Evolutionary conservation across 2,888 invertebrate species (phyloP).

Genomic region (Protodeltote pygarga): DNA sequence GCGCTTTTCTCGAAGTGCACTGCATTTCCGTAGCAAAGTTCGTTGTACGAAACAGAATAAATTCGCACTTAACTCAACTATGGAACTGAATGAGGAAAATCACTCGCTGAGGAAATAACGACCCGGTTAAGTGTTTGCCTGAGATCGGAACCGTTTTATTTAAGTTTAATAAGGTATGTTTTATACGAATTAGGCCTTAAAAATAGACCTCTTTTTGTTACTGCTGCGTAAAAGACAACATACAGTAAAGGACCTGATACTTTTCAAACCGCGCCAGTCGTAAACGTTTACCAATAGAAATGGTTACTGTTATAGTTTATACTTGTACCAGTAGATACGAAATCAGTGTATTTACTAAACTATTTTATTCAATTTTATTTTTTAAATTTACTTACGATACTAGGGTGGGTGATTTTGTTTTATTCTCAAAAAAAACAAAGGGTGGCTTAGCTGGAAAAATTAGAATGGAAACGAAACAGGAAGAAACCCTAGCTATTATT

Average conservation of each 20-base stretch:
- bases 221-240: slow-evolving; percentile 3
- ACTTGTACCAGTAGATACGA: slow-evolving; percentile 8
- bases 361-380: too few species aligned
- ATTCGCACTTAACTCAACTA: slow-evolving; percentile 62
- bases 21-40: slow-evolving; percentile 76
- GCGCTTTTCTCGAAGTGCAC: slow-evolving; percentile 75
- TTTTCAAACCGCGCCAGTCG: slow-evolving; percentile 21
- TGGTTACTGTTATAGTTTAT: slow-evolving; percentile 30
- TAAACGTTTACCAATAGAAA: slow-evolving; percentile 24
- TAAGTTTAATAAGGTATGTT: not conserved
- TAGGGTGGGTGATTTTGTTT: too few species aligned
- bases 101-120: slow-evolving; percentile 32
- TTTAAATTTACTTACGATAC: too few species aligned
- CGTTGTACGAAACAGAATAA: slow-evolving; percentile 60
- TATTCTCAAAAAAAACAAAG: too few species aligned
- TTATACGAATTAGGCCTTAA: too few species aligned
- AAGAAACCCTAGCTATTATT: too few species aligned
- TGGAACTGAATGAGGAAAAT: slow-evolving; percentile 46
- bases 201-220: too few species aligned
- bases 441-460: too few species aligned
- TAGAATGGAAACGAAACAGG: too few species aligned
- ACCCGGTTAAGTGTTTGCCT: slow-evolving; percentile 6
- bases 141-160: not conserved
- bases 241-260: slow-evolving; percentile 3
- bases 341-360: slow-evolving; percentile 9